phyloP scores from a whole-genome alignment of 35 echinoderm and acorn worm species.

The Ophioderma brevispina region DNA sequence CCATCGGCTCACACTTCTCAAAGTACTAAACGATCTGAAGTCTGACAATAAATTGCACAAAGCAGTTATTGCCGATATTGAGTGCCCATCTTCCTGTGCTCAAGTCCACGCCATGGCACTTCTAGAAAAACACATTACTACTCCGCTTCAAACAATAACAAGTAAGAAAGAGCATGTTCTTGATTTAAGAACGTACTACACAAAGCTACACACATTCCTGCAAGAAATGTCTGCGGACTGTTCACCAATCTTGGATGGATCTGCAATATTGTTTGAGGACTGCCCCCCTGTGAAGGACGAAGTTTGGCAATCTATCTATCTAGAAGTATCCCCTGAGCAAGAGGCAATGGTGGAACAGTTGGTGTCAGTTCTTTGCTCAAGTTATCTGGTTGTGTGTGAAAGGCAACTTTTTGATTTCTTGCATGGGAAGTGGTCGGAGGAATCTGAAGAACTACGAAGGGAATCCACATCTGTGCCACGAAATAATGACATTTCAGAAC shows the following conservation, averaged over 20 bases:
- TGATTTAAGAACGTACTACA: neutral
- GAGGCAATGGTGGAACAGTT: no score
- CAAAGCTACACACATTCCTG: neutral
- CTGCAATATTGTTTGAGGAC: neutral
- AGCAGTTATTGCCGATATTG: neutral
- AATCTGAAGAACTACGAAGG: no score
- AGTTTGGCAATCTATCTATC: neutral
- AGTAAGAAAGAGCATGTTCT: neutral
- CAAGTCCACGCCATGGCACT: neutral
- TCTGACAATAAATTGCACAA: neutral
- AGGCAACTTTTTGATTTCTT: no score
- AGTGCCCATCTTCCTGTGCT: neutral
- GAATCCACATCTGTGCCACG: no score
- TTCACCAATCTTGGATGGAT: neutral
- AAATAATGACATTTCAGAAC: no score
- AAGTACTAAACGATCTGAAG: neutral
- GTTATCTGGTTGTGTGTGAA: no score
- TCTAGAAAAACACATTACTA: neutral
- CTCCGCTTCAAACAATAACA: neutral
- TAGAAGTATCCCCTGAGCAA: no score
- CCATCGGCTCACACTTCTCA: neutral
- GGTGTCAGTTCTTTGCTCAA: no score
- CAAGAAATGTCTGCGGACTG: neutral
- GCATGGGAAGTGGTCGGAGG: no score
- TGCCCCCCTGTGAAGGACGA: neutral